These are phyloP conservation scores for Strongylocentrotus purpuratus DNA, from an alignment of 35 echinoderm and acorn worm species.

Conservation along the genomic window DNA sequence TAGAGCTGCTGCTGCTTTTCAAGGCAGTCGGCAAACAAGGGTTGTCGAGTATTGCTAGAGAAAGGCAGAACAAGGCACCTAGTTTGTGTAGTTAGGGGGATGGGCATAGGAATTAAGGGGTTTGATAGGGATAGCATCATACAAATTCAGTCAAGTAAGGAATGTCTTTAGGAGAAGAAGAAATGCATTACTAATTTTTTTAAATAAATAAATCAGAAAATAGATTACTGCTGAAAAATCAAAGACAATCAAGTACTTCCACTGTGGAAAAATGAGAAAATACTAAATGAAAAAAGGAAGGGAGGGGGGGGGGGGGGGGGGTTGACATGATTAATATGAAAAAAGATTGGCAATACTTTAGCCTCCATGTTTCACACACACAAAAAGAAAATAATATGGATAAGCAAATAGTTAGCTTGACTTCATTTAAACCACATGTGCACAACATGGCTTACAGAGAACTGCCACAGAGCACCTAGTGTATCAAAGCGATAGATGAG, in stretches of 20 bases:
- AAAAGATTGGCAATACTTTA: no score
- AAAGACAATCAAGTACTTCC: no score
- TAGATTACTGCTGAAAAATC: no score
- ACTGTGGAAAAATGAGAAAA: no score
- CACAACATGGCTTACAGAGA: background rate
- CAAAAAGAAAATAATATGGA: background rate
- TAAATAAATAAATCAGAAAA: no score
- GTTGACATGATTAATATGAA: no score
- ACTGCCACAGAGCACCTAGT: background rate
- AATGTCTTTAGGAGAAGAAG: no score
- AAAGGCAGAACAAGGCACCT: background rate
- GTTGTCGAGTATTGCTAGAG: constrained; percentile 30
- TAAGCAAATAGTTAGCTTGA: background rate
- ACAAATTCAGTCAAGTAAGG: no score
- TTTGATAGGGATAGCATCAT: background rate
- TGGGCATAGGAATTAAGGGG: background rate
- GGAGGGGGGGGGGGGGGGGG: no score
- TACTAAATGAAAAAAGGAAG: no score
- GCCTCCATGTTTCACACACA: no score
- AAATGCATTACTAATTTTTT: no score
- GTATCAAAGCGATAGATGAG: background rate
- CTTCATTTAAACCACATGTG: background rate
- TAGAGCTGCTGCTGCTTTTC: constrained; percentile 25
- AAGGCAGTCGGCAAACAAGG: constrained; percentile 18
- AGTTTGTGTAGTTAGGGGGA: background rate